Conservation (phyloP, 2,888 invertebrate genomes). For the Platypus cylindrus region DNA sequence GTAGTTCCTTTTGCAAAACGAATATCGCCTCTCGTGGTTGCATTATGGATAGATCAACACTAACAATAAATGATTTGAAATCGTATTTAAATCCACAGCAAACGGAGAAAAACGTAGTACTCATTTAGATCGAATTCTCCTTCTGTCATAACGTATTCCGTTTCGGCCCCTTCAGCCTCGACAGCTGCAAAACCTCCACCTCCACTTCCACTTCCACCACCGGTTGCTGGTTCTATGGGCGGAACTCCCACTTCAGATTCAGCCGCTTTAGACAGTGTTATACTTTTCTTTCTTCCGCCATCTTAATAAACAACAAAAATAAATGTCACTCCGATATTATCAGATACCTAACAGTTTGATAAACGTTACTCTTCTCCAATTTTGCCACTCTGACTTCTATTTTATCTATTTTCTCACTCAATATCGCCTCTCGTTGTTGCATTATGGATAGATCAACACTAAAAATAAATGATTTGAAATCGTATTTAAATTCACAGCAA, state of each 20-base stretch:
- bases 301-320: too few relatives aligned
- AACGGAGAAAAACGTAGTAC: too few relatives aligned
- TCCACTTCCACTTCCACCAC: background rate
- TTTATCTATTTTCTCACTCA: slow-evolving; percentile 8
- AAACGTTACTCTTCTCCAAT: too few relatives aligned
- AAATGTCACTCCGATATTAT: too few relatives aligned
- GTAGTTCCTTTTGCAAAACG: slow-evolving; percentile 9
- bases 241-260: background rate
- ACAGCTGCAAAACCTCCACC: background rate
- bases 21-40: slow-evolving; percentile 12
- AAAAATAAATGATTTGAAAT: slow-evolving; percentile 8
- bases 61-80: slow-evolving; percentile 10
- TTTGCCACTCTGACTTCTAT: slow-evolving; percentile 5
- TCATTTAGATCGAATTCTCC: background rate
- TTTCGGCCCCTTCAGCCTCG: background rate
- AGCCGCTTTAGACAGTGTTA: background rate
- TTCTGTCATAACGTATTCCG: slow-evolving; percentile 1
- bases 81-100: too few relatives aligned
- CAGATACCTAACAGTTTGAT: too few relatives aligned
- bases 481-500: too few relatives aligned
- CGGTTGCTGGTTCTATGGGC: background rate
- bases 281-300: too few relatives aligned
- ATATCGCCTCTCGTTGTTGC: slow-evolving; percentile 12
- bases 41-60: slow-evolving; percentile 11
- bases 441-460: slow-evolving; percentile 12